These are phyloP conservation scores for Lamprotornis superbus DNA, from an alignment of 2,113 vertebrate genomes.

Conservation along the genomic window DNA sequence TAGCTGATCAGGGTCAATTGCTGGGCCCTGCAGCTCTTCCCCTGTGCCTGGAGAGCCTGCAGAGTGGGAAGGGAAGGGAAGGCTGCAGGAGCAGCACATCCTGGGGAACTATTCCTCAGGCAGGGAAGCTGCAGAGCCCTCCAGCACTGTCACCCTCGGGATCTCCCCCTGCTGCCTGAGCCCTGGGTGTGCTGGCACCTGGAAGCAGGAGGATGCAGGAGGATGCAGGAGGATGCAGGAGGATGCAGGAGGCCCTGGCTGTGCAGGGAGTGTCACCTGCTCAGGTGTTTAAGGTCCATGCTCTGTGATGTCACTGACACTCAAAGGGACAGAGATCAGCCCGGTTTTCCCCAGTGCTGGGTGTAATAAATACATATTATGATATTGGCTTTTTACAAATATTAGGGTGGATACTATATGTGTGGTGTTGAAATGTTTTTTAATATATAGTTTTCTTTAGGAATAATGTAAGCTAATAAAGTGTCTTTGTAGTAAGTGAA, in stretches of 20 bases:
- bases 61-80: neutral
- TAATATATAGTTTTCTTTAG: too few species aligned
- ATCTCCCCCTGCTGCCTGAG: neutral
- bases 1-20: slow-evolving; percentile 15
- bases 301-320: neutral
- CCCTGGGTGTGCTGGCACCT: neutral
- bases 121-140: neutral
- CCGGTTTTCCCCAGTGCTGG: neutral
- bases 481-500: too few species aligned
- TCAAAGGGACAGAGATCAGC: neutral
- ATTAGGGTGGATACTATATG: too few species aligned
- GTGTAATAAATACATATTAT: too few species aligned
- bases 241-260: neutral
- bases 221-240: neutral
- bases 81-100: neutral
- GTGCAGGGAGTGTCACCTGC: neutral
- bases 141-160: neutral
- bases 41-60: neutral
- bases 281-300: neutral
- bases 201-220: neutral
- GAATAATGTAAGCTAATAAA: too few species aligned
- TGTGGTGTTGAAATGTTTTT: too few species aligned
- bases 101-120: neutral
- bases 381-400: too few species aligned
- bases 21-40: neutral